These are phyloP conservation scores for Epinotia bilunana DNA, from an alignment of 2,888 invertebrate species.

Conservation along the genomic window DNA sequence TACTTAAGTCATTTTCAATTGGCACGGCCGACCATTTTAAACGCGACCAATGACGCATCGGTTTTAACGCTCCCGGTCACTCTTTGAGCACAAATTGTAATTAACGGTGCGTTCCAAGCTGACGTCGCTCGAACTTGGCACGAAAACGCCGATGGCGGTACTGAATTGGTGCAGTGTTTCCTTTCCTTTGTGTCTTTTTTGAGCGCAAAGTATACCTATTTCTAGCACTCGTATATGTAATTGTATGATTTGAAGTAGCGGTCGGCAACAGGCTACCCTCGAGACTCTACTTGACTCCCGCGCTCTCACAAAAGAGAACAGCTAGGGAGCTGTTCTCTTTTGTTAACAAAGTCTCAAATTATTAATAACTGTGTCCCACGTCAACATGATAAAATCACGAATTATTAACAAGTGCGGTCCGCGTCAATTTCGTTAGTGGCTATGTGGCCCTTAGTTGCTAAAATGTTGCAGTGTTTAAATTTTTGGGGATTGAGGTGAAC, in stretches of 20 bases:
- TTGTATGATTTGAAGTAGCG: background rate
- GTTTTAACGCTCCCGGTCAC: conserved; percentile 75
- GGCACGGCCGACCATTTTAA: conserved; percentile 59
- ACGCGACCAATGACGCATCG: conserved; percentile 79
- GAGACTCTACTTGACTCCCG: no score
- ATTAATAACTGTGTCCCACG: no score
- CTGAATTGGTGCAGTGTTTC: conserved; percentile 16
- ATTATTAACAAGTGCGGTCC: no score
- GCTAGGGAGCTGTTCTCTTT: no score
- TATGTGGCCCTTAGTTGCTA: no score
- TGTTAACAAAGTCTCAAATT: no score
- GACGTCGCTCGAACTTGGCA: conserved; percentile 9
- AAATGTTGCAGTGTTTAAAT: no score
- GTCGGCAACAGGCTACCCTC: no score
- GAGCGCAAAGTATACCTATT: background rate
- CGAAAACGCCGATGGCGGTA: conserved; percentile 12
- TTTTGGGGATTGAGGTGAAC: no score
- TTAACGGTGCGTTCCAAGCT: conserved; percentile 52
- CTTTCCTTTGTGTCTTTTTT: background rate
- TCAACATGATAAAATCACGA: no score
- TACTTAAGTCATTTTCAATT: conserved; percentile 52
- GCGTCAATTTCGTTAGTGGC: no score
- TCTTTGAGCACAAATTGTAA: conserved; percentile 66
- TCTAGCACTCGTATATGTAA: background rate
- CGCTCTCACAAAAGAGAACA: no score